phyloP scores from a whole-genome alignment of 2,888 invertebrate genomes.

The Agonopterix subpropinquella region DNA sequence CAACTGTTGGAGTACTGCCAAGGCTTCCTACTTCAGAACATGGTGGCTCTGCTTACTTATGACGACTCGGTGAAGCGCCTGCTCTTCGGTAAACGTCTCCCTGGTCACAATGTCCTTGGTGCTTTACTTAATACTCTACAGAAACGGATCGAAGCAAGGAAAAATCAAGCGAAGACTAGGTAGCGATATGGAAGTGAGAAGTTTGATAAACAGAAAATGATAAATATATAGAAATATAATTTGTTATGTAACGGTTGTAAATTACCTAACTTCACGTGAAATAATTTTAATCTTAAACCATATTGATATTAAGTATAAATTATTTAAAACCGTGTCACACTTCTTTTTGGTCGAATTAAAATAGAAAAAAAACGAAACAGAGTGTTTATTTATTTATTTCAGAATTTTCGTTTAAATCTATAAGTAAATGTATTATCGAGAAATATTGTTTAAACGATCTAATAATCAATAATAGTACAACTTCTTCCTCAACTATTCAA shows the following conservation, averaged over 20 bases:
- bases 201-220: no score
- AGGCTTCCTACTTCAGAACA: conserved; percentile 92
- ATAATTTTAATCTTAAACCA: no score
- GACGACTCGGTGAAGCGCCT: conserved; percentile 93
- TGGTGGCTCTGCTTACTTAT: conserved; percentile 94
- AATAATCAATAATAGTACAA: neutral
- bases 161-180: conserved; percentile 58
- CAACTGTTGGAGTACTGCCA: conserved; percentile 93
- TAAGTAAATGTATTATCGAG: no score
- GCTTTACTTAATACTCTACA: conserved; percentile 88
- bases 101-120: conserved; percentile 91
- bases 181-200: conserved; percentile 27
- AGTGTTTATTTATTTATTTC: no score
- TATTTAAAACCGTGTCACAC: no score
- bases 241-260: no score
- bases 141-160: conserved; percentile 84
- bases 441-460: neutral
- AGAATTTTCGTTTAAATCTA: no score
- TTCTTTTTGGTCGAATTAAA: no score
- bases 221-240: no score
- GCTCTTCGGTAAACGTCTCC: conserved; percentile 91
- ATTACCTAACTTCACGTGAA: neutral
- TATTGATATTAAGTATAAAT: no score
- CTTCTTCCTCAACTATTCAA: neutral
- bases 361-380: no score